Conservation (phyloP, 2,888 invertebrate genomes). For the Apomyelois bistriatella region DNA sequence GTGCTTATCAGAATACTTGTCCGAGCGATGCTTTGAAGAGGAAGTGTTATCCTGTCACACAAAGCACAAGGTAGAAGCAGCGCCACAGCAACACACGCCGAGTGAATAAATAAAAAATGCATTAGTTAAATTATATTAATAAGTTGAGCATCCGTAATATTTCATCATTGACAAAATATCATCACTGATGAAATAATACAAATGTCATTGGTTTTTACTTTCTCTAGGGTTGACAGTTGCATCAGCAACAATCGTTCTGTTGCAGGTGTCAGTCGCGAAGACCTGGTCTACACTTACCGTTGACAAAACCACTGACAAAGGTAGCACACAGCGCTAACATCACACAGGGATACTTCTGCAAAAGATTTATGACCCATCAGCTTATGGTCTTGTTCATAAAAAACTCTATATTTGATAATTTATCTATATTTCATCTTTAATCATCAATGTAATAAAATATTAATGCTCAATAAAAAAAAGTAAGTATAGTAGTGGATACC, state of each 20-base stretch:
- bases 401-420: conserved; percentile 31
- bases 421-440: conserved; percentile 4
- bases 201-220: conserved; percentile 50
- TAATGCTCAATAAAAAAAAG: conserved; percentile 46
- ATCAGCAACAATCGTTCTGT: conserved; percentile 50
- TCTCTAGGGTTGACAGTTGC: conserved; percentile 50
- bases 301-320: conserved; percentile 81
- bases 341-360: conserved; percentile 87
- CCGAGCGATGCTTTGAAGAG: conserved; percentile 77
- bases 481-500: conserved; percentile 78
- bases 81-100: conserved; percentile 81
- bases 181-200: conserved; percentile 57
- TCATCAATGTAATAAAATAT: conserved; percentile 20
- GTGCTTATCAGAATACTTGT: conserved; percentile 78
- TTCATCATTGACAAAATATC: conserved; percentile 45
- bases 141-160: conserved; percentile 53
- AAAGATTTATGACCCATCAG: conserved; percentile 88
- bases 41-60: conserved; percentile 80
- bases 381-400: conserved; percentile 66
- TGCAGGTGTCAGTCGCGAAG: conserved; percentile 51
- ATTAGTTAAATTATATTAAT: conserved; percentile 69
- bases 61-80: conserved; percentile 82
- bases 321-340: conserved; percentile 84
- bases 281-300: conserved; percentile 84
- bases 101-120: conserved; percentile 77